Evolutionary conservation across 2,797 vertebrate genomes (phyloP).

Genomic region (Sciaenops ocellatus): DNA sequence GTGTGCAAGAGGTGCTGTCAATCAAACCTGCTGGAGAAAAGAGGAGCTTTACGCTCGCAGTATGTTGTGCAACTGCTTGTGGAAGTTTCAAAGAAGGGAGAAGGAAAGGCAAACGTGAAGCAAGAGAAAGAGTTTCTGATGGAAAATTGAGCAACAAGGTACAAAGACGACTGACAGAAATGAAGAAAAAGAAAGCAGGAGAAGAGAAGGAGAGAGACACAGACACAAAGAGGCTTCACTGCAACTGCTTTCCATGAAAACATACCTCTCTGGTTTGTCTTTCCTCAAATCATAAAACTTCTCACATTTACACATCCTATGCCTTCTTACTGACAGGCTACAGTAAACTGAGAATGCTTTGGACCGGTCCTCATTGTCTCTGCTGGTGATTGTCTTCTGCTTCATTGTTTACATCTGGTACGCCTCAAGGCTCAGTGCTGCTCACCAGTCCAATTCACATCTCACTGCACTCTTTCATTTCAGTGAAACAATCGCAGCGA

Average conservation of each 20-base stretch:
- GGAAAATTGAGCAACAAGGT: constrained; percentile 53
- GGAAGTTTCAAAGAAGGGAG: constrained; percentile 51
- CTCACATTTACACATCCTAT: background rate
- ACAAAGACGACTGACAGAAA: constrained; percentile 9
- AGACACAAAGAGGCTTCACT: background rate
- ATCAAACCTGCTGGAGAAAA: constrained; percentile 65
- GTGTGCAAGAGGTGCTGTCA: constrained; percentile 71
- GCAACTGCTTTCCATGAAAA: background rate
- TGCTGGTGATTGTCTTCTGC: constrained; percentile 25
- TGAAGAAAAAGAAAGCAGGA: constrained; percentile 6
- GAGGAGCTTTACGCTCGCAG: constrained; percentile 34
- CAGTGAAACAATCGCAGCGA: constrained; percentile 19
- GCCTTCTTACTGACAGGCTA: background rate
- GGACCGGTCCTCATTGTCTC: constrained; percentile 19
- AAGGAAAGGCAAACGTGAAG: constrained; percentile 52
- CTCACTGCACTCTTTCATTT: constrained; percentile 11
- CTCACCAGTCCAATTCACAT: too few relatives aligned
- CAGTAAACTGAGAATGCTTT: constrained; percentile 3
- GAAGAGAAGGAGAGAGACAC: background rate
- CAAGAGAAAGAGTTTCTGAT: constrained; percentile 37
- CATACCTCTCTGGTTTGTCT: constrained; percentile 9
- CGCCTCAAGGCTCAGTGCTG: constrained; percentile 24
- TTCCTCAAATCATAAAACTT: background rate
- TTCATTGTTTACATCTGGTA: constrained; percentile 46
- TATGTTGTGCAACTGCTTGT: constrained; percentile 71